Conservation (phyloP, 1,140 invertebrate genomes). For the Acyrthosiphon pisum region DNA sequence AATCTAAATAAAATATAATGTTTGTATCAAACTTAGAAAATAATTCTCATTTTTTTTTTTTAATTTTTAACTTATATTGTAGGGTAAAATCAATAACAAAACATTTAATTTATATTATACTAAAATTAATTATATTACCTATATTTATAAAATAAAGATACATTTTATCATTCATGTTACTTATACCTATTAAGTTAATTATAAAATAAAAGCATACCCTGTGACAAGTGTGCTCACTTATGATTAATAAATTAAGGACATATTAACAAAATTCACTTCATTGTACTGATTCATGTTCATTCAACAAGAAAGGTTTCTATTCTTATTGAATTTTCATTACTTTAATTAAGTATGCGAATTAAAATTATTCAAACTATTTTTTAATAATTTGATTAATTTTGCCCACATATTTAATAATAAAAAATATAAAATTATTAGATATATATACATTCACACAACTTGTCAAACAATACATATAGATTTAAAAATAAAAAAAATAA, state of each 20-base stretch:
- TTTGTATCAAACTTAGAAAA: too few species aligned
- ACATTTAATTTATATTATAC: not conserved
- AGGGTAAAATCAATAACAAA: not conserved
- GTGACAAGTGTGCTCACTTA: not conserved
- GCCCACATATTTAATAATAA: not conserved
- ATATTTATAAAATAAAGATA: not conserved
- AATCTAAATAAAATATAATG: not conserved
- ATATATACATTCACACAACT: not conserved
- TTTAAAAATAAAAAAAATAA: not conserved
- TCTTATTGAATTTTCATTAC: not conserved
- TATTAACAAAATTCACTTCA: not conserved
- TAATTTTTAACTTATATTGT: not conserved
- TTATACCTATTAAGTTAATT: not conserved
- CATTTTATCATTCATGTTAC: not conserved
- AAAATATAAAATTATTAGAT: not conserved
- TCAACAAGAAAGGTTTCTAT: not conserved
- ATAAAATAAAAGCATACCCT: not conserved
- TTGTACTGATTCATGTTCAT: not conserved
- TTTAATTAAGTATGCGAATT: not conserved
- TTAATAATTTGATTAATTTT: not conserved
- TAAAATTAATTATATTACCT: not conserved
- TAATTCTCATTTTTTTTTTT: not conserved
- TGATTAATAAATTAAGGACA: not conserved
- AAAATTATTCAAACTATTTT: too few species aligned
- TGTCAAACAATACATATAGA: not conserved